Conservation (phyloP, 1,140 invertebrate genomes). For the Pogonus chalceus region DNA sequence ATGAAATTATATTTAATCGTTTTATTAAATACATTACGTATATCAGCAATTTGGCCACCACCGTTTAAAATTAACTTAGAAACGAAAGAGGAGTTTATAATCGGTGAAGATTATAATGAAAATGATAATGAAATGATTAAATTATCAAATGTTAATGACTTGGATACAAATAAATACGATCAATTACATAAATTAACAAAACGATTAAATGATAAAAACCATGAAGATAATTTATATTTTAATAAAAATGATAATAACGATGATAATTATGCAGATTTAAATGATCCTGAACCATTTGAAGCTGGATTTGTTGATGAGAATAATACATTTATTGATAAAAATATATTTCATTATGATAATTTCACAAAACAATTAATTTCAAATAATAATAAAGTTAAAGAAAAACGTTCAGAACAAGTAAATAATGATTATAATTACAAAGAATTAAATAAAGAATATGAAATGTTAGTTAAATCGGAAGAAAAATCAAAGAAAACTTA, state of each 20-base stretch:
- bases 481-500: slow-evolving; percentile 21
- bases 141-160: slow-evolving; percentile 11
- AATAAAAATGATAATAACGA: slow-evolving; percentile 13
- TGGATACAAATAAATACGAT: slow-evolving; percentile 19
- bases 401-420: background rate
- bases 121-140: slow-evolving; percentile 29
- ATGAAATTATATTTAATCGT: background rate
- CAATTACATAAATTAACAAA: background rate
- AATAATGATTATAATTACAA: slow-evolving; percentile 27
- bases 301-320: slow-evolving; percentile 22
- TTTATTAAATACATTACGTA: background rate
- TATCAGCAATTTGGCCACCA: slow-evolving; percentile 24
- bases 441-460: slow-evolving; percentile 24
- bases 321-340: slow-evolving; percentile 11
- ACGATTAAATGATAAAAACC: slow-evolving; percentile 9
- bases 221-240: background rate
- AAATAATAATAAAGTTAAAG: background rate
- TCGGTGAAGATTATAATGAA: slow-evolving; percentile 27
- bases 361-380: background rate
- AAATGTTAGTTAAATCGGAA: slow-evolving; percentile 19
- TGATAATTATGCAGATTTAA: slow-evolving; percentile 20
- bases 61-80: slow-evolving; percentile 25
- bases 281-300: slow-evolving; percentile 20
- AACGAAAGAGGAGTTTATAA: slow-evolving; percentile 28
- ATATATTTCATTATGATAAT: slow-evolving; percentile 1